phyloP scores from a whole-genome alignment of 2,113 vertebrate species.

The Microcebus lehilahytsara region DNA sequence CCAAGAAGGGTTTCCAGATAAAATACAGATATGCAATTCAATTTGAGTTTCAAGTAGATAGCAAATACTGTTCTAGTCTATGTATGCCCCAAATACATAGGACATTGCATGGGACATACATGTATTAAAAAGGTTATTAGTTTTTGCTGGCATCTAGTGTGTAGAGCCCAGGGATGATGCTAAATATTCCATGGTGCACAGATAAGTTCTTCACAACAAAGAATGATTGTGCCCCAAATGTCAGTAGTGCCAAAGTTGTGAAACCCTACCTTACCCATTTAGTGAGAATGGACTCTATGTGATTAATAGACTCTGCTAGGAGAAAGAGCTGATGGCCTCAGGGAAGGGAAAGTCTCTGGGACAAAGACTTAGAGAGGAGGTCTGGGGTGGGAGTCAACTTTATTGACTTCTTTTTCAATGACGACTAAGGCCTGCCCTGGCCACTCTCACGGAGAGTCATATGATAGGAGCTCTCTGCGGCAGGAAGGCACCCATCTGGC shows the following conservation, averaged over 20 bases:
- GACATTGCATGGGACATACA: background rate
- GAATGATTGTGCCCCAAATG: background rate
- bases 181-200: background rate
- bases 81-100: background rate
- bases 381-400: background rate
- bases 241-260: background rate
- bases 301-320: background rate
- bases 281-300: background rate
- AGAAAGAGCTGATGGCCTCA: background rate
- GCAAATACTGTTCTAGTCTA: background rate
- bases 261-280: background rate
- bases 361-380: background rate
- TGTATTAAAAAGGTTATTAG: background rate
- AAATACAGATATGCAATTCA: background rate
- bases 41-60: conserved; percentile 25
- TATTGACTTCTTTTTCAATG: background rate
- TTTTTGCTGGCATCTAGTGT: background rate
- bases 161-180: background rate
- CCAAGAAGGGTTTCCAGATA: background rate
- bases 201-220: background rate
- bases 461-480: background rate
- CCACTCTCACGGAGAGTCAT: background rate
- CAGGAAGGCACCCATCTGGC: background rate
- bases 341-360: background rate
- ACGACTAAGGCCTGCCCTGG: background rate